Evolutionary conservation across 2,113 vertebrate genomes (phyloP), one percentile per base, ranked within the genome.

Genomic region (Bujurquina vittata): DNA sequence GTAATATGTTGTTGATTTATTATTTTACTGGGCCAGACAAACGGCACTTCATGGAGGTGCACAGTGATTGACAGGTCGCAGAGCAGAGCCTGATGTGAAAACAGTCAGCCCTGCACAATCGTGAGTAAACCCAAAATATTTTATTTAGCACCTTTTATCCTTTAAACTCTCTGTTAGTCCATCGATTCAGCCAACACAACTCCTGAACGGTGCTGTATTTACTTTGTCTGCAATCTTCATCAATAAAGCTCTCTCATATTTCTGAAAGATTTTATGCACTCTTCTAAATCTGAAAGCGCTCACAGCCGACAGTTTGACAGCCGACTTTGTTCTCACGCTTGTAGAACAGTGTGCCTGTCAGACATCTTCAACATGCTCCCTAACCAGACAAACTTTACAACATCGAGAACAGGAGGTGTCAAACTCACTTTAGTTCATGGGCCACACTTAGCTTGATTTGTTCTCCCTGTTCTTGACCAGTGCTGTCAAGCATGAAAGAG

Each of bases 401-500:
- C 35, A 0, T 63, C 11, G 14, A 63, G 35, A 40, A 23, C 35
- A 22, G 35, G 61, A 20, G 2, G 33, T 4, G 62, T 65, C 62
- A 65, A 15, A 65, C 62, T 43, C n/a, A 15, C 35, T 65, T 15
- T 65, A 65, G 35, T 0, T 65, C 35, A 65, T 1, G 0, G 7
- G n/a, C 35, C 61, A 14, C 62, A 65, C 35, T 3, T 7, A 23
- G 35, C 4, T 4, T 4, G 0, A 40, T 3, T 4, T 5, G 12
- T 17, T 37, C 61, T 63, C 0, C n/a, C 7, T 12, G 11, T 22
- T 40, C 61, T 63, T 22, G n/a, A 65, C 62, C 7, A 23, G 35
- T 23, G 40, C 7, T 67, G 3, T 46, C 1, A 0, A 23, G 26
- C 15, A 5, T 46, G 4, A 14, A 12, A 54, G 5, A 6, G 14